Base-by-base conservation (phyloP, 2,888 invertebrate species). In the Pyralis farinalis region DNA sequence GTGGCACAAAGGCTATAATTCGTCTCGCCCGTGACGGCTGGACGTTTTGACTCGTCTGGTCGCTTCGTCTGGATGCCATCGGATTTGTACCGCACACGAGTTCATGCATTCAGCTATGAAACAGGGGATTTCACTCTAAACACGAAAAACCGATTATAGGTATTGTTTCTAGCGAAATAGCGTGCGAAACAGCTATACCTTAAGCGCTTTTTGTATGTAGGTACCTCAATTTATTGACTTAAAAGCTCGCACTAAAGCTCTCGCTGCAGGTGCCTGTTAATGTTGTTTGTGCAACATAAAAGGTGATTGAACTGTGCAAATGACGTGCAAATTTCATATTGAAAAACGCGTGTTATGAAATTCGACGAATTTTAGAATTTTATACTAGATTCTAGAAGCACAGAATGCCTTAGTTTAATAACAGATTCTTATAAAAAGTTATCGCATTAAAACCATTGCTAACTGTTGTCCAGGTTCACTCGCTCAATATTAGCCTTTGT, bases 1-100 rank as follows among this genome's bases (percentile, higher is more conserved):
- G 81, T 86, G 79, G 71, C 78, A 75, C 74, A 78, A 79, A 76
- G 72, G 76, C 81, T 70, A 84, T 86, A 86, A 86, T 72, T 86
- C 82, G 84, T 84, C 75, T 71, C 71, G 66, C 51, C 63, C 61
- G 62, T 75, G 78, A 79, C 78, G 65, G 66, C 58, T 59, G 70
- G 65, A 65, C 71, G 61, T 25, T 25, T 7, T 1, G 25, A 25
- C 25, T 25, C 16, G 16, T 68, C 67, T 61, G 66, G 53, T 59
- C 49, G 12, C 28, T 10, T 20, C 58, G 72, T 69, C 72, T 69
- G 71, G 59, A 68, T 69, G 57, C 69, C 72, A 62, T 56, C 53
- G 54, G 43, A 42, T 49, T 44, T 39, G 50, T 39, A 49, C 51
- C 31, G 12, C 31, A 31, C 32, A 38, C 33, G 39, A 39, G 32